Conservation (phyloP, 2,113 vertebrate species). For the Verasper variegatus region DNA sequence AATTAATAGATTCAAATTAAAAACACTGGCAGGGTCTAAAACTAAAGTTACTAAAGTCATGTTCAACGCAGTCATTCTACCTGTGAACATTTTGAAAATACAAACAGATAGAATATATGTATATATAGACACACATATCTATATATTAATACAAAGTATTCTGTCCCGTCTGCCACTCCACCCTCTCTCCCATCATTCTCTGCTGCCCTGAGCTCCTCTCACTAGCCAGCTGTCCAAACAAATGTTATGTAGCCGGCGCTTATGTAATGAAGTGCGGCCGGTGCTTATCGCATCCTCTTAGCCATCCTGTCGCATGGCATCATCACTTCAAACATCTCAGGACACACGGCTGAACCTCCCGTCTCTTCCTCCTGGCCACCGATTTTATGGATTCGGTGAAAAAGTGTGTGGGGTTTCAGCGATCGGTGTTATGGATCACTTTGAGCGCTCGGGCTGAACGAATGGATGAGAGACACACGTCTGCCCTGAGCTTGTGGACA, state of each 20-base stretch:
- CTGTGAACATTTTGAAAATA: too few species aligned
- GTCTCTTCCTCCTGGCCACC: background rate
- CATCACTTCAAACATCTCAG: conserved; percentile 20
- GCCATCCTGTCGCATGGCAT: conserved; percentile 40
- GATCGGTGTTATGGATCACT: conserved; percentile 38
- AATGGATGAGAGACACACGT: conserved; percentile 25
- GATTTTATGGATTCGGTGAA: background rate
- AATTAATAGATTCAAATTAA: too few species aligned
- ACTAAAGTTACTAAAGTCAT: too few species aligned
- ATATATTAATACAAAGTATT: background rate
- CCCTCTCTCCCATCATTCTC: conserved; percentile 27
- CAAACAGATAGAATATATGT: too few species aligned
- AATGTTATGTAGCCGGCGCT: conserved; percentile 64
- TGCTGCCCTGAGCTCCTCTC: conserved; percentile 54
- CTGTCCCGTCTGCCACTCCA: background rate
- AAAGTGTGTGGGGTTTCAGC: background rate
- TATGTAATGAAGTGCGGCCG: conserved; percentile 71
- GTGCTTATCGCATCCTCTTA: conserved; percentile 57
- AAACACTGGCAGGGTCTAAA: too few species aligned
- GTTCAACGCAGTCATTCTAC: too few species aligned
- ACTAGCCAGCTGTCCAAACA: conserved; percentile 78
- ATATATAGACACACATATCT: too few species aligned
- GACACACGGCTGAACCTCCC: background rate
- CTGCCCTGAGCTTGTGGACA: conserved; percentile 25
- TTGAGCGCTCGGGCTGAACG: conserved; percentile 3